Conservation (phyloP, 1,140 invertebrate genomes). For the Heterodera schachtii region DNA sequence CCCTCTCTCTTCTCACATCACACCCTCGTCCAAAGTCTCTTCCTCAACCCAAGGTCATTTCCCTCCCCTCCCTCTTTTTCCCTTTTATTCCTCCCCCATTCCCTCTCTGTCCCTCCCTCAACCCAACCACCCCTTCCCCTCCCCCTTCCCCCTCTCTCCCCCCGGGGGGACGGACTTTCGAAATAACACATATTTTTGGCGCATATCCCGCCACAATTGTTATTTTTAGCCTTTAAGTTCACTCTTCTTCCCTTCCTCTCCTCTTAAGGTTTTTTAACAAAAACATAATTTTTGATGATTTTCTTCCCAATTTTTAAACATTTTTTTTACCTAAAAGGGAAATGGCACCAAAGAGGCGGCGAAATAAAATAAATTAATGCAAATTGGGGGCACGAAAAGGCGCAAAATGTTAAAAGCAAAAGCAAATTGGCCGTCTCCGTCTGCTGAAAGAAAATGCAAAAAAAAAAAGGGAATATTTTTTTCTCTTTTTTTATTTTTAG, state of each 20-base stretch:
- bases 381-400: background rate
- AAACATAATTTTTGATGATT: background rate
- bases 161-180: background rate
- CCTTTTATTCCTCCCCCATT: too few relatives aligned
- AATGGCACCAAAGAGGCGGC: background rate
- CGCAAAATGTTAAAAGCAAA: too few relatives aligned
- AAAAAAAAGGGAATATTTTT: too few relatives aligned
- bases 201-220: background rate
- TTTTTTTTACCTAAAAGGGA: too few relatives aligned
- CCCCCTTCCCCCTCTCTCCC: too few relatives aligned
- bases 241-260: background rate
- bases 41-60: background rate
- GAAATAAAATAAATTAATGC: background rate
- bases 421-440: too few relatives aligned
- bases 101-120: background rate
- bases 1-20: too few relatives aligned
- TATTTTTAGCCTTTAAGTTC: background rate
- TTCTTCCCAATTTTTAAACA: background rate
- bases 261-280: background rate
- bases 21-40: too few relatives aligned
- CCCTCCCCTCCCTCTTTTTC: background rate
- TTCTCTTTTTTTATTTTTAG: too few relatives aligned
- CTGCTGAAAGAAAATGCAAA: too few relatives aligned
- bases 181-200: conserved; percentile 3
- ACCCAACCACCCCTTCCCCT: too few relatives aligned